Conservation (phyloP, 2,797 vertebrate genomes). For the Fringilla coelebs region DNA sequence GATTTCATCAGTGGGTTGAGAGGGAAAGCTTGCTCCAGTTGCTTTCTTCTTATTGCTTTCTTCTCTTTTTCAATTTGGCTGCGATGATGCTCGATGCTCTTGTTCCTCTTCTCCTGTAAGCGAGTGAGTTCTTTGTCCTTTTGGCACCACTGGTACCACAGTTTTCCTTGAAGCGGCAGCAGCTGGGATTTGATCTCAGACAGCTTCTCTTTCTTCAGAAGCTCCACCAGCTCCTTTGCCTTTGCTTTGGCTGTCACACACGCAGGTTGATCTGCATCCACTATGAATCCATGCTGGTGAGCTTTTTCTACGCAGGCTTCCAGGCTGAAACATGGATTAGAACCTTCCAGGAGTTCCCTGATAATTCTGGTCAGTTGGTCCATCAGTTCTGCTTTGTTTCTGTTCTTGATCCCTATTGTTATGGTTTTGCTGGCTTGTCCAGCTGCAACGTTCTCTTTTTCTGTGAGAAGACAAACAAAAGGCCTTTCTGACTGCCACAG, state of each 20-base stretch:
- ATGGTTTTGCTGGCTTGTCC: not conserved
- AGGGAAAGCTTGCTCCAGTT: slow-evolving; percentile 2
- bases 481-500: slow-evolving; percentile 47
- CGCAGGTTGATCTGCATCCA: slow-evolving; percentile 76
- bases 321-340: slow-evolving; percentile 6
- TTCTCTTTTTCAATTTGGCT: too few species aligned
- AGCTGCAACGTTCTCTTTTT: not conserved
- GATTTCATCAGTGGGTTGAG: slow-evolving; percentile 60
- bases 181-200: too few species aligned
- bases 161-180: too few species aligned
- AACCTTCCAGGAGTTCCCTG: slow-evolving; percentile 33
- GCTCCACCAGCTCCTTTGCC: too few species aligned
- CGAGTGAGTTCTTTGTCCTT: too few species aligned
- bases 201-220: too few species aligned
- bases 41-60: slow-evolving; percentile 5
- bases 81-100: too few species aligned
- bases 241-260: too few species aligned
- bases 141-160: too few species aligned
- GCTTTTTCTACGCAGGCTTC: slow-evolving; percentile 20
- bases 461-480: slow-evolving; percentile 69
- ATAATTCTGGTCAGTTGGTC: slow-evolving; percentile 55
- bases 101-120: too few species aligned
- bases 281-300: slow-evolving; percentile 8
- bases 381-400: slow-evolving; percentile 68
- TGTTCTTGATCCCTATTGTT: slow-evolving; percentile 70